A percentile compares a stretch with the other conserved stretches of the same genome.
These are phyloP conservation scores for Radopholus similis DNA, from an alignment of 1,140 invertebrate species.

Conservation along the genomic window DNA sequence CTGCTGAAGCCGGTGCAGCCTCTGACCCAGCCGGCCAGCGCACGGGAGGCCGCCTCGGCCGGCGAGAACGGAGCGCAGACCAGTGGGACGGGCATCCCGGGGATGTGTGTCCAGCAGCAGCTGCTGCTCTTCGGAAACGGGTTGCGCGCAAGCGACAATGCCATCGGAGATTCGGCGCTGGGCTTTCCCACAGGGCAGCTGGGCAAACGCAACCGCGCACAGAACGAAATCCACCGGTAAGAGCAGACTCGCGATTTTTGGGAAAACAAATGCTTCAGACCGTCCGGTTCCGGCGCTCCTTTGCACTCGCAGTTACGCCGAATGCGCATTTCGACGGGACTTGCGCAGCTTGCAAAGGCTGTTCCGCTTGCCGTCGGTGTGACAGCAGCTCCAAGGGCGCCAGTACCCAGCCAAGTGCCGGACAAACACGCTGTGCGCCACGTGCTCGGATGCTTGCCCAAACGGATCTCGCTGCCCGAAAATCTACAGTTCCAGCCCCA, in stretches of 20 bases:
- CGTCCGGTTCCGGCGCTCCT: constrained; percentile 27
- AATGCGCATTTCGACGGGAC: constrained; percentile 30
- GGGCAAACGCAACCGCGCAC: constrained; percentile 29
- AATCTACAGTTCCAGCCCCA: constrained; percentile 53
- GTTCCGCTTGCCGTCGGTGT: constrained; percentile 8
- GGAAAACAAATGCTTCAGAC: constrained; percentile 31
- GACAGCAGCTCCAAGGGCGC: neutral
- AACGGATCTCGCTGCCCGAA: constrained; percentile 50
- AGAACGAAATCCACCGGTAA: constrained; percentile 38
- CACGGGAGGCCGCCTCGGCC: neutral
- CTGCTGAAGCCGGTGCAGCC: neutral
- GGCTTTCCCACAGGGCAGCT: constrained; percentile 48
- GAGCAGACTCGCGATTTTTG: neutral
- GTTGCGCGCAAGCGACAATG: constrained; percentile 39
- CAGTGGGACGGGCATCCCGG: neutral
- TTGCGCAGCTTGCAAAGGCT: constrained; percentile 5
- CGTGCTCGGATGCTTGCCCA: constrained; percentile 33
- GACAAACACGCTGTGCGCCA: neutral
- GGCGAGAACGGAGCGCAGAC: neutral
- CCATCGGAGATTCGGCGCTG: constrained; percentile 40
- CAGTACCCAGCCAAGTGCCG: neutral
- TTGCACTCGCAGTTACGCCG: constrained; percentile 39
- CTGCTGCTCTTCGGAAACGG: neutral
- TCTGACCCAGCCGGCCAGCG: neutral
- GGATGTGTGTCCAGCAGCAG: neutral